Evolutionary conservation across 30 jellyfish, hydroid and myxozoan species (phyloP), one percentile per base, ranked within the genome.

Genomic region (Haliclystus octoradiatus): DNA sequence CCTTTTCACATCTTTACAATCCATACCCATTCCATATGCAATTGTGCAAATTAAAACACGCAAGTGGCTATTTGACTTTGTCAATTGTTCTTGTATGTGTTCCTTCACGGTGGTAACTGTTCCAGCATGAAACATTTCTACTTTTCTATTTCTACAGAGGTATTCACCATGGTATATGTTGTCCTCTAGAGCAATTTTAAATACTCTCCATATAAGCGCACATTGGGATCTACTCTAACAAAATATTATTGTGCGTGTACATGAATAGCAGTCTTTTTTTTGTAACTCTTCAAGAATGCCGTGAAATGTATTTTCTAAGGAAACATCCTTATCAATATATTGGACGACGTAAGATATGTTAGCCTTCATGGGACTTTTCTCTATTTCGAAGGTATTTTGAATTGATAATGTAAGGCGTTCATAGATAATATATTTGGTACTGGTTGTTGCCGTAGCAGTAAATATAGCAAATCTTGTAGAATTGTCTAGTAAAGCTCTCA

Each of bases 11-110:
- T 23, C 63, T 32, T 62, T 63, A 62, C 77, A 63, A 35, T 75
- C 68, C 50, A 75, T 50, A 63, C 86, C 86, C 71, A 75, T 75
- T 63, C 86, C 86, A 64, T 50, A 75, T 31, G 86, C 86, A 25
- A 57, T 34, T 13, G 86, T 64, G 71, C 31, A 30, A 28, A 75
- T 53, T 2, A 62, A 24, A 52, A 50, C 51, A 34, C 71, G 35
- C 28, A 75, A 31, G 23, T 33, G 32, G 30, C 78, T 31, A n/a
- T 46, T 31, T 12, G 19, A 46, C 12, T 47, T 35, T 27, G 63
- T 33, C 32, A 75, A 26, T 14, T 75, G 72, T 34, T 35, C 24
- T 24, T 31, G 53, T 46, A 75, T 35, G 50, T 75, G 86, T 33
- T 63, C 72, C 71, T 75, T 75, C 5, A 64, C 79, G 13, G 31